Percentiles rank a stretch among this genome's conserved stretches.
These are phyloP conservation scores for Lathamus discolor DNA, from an alignment of 2,113 vertebrate species.

Conservation along the genomic window DNA sequence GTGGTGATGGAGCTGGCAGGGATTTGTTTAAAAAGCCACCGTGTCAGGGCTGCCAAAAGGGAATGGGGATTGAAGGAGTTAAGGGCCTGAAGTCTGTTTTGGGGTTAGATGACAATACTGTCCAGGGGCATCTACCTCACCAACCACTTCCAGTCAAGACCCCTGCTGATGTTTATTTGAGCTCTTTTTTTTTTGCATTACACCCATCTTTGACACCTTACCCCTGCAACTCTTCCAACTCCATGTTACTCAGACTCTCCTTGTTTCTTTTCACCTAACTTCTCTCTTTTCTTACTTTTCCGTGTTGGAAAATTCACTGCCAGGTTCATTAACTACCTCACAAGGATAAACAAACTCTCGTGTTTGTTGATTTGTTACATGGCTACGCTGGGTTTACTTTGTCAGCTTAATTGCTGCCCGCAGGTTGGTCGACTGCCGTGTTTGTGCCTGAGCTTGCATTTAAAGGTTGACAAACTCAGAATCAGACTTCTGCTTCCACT, in stretches of 20 bases:
- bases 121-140: neutral
- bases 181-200: neutral
- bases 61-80: neutral
- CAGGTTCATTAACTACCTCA: neutral
- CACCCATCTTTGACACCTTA: neutral
- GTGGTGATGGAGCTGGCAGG: neutral
- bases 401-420: neutral
- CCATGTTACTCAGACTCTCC: neutral
- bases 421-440: accelerated
- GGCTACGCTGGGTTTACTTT: neutral
- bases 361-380: neutral
- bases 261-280: neutral
- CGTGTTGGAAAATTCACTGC: neutral
- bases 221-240: neutral
- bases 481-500: neutral
- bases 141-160: neutral
- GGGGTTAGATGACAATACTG: neutral
- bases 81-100: neutral
- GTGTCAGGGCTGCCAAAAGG: neutral
- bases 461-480: neutral
- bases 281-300: neutral
- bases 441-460: accelerated
- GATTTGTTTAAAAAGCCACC: neutral
- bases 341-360: neutral
- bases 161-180: neutral